Base-by-base conservation (phyloP, 2,888 invertebrate species). In the Parnassius apollo region DNA sequence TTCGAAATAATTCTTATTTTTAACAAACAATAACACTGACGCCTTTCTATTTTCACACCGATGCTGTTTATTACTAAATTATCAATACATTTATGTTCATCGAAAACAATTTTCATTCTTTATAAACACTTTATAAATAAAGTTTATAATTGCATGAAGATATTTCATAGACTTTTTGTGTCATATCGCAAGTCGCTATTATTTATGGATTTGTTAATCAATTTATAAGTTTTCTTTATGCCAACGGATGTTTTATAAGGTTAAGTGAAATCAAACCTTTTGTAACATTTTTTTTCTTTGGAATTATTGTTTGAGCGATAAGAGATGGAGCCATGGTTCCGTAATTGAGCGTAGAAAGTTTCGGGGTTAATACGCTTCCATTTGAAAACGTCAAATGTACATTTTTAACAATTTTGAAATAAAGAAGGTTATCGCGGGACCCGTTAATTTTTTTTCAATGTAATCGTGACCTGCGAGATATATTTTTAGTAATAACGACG, bases 161-260 rank as follows among this genome's bases (percentile, higher is more conserved):
- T 59, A 55, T 25, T 42, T 66, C 63, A 61, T 55, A 57, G 50
- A 42, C 59, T 50, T 60, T 60, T 67, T 66, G 67, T 70, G 69
- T 69, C 68, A 69, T 70, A 72, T 69, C 66, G 63, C 67, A 69
- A 65, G 69, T 67, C 69, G 69, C 68, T 76, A 80, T 83, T 80
- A 83, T 87, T 86, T 88, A 88, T 86, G 78, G 85, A 78, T 85
- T 84, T 81, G 87, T 85, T 85, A 87, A 88, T 86, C 84, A 86
- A 86, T 87, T 85, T 88, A 87, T 82, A 79, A 75, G 75, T 76
- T 71, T 75, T 76, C 75, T 82, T 75, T 75, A 71, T 72, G 65
- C 67, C 69, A 62, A 65, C 67, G 72, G 71, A 75, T 77, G 80
- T 79, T 83, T 83, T 83, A 83, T 83, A 80, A 74, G 68, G 65